Percentiles rank a stretch among this genome's conserved stretches.
Conservation (phyloP, 2,888 invertebrate genomes). For the Pediacus dermestoides region DNA sequence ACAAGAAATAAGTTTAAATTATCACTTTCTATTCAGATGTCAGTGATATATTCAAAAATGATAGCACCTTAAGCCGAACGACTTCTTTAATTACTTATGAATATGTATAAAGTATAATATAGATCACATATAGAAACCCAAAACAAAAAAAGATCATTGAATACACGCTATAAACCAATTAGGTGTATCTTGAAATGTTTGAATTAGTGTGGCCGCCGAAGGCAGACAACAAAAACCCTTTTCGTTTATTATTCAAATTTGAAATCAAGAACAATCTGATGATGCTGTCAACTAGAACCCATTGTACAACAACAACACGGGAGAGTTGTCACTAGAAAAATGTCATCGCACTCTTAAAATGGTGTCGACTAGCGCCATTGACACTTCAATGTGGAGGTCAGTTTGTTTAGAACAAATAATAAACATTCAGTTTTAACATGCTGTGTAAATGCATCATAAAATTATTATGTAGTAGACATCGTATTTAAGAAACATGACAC, state of each 20-base stretch:
- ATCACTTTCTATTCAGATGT: no score
- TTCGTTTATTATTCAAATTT: conserved; percentile 14
- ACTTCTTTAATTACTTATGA: conserved; percentile 36
- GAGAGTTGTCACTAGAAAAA: conserved; percentile 9
- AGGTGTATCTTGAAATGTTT: conserved; percentile 35
- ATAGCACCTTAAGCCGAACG: conserved; percentile 13
- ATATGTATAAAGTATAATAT: conserved; percentile 38
- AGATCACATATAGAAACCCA: conserved; percentile 24
- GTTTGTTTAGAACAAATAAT: no score
- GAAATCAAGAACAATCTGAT: conserved; percentile 17
- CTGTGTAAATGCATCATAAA: no score
- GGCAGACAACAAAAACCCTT: conserved; percentile 11
- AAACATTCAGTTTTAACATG: no score
- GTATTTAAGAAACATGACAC: no score
- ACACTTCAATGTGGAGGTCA: background rate
- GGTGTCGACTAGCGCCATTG: conserved; percentile 5
- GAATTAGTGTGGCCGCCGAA: conserved; percentile 11
- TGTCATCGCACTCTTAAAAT: background rate
- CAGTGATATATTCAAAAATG: background rate
- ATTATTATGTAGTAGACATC: no score
- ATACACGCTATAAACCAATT: conserved; percentile 39
- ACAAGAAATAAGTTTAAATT: no score
- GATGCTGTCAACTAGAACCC: conserved; percentile 14
- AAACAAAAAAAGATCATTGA: conserved; percentile 32
- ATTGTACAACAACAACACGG: conserved; percentile 12